Percentiles rank a stretch among this genome's conserved stretches.
phyloP scores from a whole-genome alignment of 2,113 vertebrate genomes.

The Poicephalus gulielmi region DNA sequence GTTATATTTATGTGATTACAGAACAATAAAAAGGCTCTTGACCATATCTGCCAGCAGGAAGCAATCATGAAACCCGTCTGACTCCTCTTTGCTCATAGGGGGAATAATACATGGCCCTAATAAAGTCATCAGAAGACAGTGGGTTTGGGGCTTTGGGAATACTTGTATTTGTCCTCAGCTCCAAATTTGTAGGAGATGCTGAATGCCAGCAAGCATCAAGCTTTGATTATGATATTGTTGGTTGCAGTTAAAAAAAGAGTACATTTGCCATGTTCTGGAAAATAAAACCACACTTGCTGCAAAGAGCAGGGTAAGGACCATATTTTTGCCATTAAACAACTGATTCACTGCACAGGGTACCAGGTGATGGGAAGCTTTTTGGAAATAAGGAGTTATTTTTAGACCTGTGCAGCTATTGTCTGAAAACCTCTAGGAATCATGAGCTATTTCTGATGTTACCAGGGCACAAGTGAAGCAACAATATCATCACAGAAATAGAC shows the following conservation, averaged over 20 bases:
- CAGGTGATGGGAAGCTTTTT: background rate
- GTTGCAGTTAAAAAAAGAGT: background rate
- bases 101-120: background rate
- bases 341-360: background rate
- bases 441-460: background rate
- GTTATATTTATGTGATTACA: background rate
- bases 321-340: background rate
- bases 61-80: background rate
- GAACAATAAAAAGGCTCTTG: background rate
- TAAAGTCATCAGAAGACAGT: background rate
- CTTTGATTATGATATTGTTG: background rate
- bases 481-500: background rate
- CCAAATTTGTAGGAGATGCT: background rate
- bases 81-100: background rate
- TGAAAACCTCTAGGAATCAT: background rate
- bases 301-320: background rate
- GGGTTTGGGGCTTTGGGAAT: background rate
- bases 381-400: background rate
- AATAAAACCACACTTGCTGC: background rate
- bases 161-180: background rate
- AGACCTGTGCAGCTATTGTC: background rate
- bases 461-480: background rate
- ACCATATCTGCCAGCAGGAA: background rate
- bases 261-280: background rate
- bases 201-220: background rate